phyloP scores from a whole-genome alignment of 2,797 vertebrate genomes.

The Falco novaeseelandiae region DNA sequence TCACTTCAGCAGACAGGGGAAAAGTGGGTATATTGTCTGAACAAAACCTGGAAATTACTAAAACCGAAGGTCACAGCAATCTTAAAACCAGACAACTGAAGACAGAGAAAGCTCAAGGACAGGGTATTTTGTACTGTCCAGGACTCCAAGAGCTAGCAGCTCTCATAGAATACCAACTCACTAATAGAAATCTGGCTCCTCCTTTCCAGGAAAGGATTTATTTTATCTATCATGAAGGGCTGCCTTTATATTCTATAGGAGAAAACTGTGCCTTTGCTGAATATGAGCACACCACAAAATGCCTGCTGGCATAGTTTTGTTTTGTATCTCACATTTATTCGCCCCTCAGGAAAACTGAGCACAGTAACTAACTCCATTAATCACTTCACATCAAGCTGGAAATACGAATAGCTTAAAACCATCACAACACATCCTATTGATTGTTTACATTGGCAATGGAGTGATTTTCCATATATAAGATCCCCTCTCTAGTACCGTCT shows the following conservation, averaged over 20 bases:
- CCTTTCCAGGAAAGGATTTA: background rate
- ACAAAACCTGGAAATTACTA: background rate
- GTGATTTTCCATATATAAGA: background rate
- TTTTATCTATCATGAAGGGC: background rate
- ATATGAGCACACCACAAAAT: background rate
- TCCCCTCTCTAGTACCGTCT: background rate
- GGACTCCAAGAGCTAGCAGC: background rate
- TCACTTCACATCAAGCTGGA: background rate
- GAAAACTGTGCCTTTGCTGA: background rate
- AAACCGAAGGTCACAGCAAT: background rate
- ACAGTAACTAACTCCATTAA: background rate
- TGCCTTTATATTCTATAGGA: background rate
- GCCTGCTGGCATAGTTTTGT: background rate
- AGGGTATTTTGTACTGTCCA: background rate
- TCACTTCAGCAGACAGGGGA: background rate
- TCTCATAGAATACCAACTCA: background rate
- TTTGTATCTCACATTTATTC: background rate
- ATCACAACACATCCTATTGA: background rate
- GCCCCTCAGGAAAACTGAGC: background rate
- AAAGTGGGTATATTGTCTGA: background rate
- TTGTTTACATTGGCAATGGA: background rate
- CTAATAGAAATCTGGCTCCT: background rate
- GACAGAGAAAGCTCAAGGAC: background rate
- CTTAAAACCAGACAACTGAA: background rate
- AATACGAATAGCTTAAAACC: background rate